phyloP scores from a whole-genome alignment of 2,797 vertebrate genomes.

The Sardinella longiceps region DNA sequence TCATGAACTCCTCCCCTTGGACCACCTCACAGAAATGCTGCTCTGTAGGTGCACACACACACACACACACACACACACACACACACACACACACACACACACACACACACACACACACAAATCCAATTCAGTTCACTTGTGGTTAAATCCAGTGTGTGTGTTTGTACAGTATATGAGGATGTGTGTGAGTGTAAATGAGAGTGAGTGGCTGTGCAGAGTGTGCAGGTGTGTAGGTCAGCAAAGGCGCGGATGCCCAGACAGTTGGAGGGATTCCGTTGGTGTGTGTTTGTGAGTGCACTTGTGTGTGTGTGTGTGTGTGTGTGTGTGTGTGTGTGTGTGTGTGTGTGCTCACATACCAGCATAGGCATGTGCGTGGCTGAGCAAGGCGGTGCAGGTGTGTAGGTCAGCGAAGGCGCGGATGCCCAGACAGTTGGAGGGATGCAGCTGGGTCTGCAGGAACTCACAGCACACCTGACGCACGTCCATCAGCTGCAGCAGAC shows the following conservation, averaged over 20 bases:
- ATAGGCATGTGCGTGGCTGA: constrained; percentile 89
- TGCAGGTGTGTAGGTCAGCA: constrained; percentile 91
- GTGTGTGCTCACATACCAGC: constrained; percentile 75
- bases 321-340: neutral
- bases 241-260: constrained; percentile 95
- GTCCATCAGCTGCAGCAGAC: constrained; percentile 92
- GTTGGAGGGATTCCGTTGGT: constrained; percentile 82
- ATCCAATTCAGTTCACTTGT: neutral
- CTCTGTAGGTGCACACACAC: constrained; percentile 79
- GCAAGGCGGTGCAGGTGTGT: constrained; percentile 88
- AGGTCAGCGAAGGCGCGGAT: constrained; percentile 94
- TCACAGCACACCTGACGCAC: constrained; percentile 94
- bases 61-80: too few species aligned
- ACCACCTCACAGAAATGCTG: constrained; percentile 96
- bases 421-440: constrained; percentile 93
- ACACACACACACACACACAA: constrained; percentile 21
- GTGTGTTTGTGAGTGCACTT: neutral
- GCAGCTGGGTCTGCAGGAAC: constrained; percentile 94
- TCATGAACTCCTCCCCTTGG: constrained; percentile 93
- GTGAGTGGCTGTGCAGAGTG: constrained; percentile 84
- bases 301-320: neutral
- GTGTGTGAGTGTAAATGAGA: neutral
- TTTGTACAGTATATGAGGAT: neutral
- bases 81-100: constrained; percentile 34
- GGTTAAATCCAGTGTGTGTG: neutral